Conservation (phyloP, 2,797 vertebrate species). For the Sebastes diploproa region DNA sequence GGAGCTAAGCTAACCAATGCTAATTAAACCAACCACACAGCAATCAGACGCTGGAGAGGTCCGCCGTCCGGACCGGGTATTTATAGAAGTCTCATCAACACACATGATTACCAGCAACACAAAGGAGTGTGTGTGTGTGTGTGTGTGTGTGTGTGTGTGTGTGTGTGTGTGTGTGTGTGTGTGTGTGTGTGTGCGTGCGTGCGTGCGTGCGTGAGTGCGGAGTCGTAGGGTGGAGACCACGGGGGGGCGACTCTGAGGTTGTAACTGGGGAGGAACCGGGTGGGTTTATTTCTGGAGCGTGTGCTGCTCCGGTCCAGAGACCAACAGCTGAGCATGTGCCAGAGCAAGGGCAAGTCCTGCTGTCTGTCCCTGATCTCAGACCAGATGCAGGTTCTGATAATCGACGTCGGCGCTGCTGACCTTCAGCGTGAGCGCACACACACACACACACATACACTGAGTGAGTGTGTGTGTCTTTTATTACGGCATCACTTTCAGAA, state of each 20-base stretch:
- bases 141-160: too few relatives aligned
- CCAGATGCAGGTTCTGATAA: conserved; percentile 43
- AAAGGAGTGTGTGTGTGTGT: background rate
- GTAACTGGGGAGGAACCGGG: conserved; percentile 71
- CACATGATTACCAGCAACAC: conserved; percentile 34
- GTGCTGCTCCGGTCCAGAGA: conserved; percentile 32
- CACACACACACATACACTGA: too few relatives aligned
- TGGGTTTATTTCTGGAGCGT: conserved; percentile 71
- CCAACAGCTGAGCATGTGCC: conserved; percentile 76
- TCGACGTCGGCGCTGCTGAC: conserved; percentile 39
- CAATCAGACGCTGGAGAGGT: background rate
- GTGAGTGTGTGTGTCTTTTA: background rate
- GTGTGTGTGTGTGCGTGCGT: too few relatives aligned
- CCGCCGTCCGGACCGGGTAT: conserved; percentile 23
- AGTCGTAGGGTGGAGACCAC: conserved; percentile 10
- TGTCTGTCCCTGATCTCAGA: conserved; percentile 17
- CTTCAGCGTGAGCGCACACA: conserved; percentile 35
- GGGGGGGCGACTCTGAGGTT: conserved; percentile 57
- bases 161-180: background rate
- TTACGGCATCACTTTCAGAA: conserved; percentile 15
- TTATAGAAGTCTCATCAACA: conserved; percentile 57
- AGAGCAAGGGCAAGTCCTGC: conserved; percentile 53
- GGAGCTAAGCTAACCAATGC: background rate
- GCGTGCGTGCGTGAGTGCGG: background rate
- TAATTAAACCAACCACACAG: conserved; percentile 13